Conservation (phyloP, 2,888 invertebrate genomes). For the Cephus rjabovi region DNA sequence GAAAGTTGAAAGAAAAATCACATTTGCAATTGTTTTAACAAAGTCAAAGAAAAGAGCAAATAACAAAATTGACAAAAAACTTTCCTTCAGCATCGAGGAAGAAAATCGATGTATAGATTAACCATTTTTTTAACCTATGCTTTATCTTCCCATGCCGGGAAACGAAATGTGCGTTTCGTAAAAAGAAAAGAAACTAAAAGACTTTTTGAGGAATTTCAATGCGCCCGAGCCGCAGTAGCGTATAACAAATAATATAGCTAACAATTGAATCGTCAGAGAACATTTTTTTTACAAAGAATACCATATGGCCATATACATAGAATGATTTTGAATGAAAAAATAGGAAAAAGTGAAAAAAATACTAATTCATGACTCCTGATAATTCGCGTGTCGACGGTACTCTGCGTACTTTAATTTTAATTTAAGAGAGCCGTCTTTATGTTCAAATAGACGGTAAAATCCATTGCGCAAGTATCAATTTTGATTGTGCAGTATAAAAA, state of each 20-base stretch:
- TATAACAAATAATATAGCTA: slow-evolving; percentile 2
- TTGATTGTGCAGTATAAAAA: neutral
- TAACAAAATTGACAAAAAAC: too few species aligned
- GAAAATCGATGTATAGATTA: too few species aligned
- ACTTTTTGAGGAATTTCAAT: slow-evolving; percentile 4
- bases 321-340: slow-evolving; percentile 7
- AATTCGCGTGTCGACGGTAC: neutral
- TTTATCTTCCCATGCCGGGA: neutral
- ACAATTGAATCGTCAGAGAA: neutral
- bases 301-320: neutral
- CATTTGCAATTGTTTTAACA: neutral
- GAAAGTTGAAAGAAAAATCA: neutral
- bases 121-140: neutral
- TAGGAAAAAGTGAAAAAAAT: neutral
- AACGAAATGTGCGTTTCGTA: neutral
- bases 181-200: neutral
- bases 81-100: too few species aligned
- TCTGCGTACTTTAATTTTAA: neutral
- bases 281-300: slow-evolving; percentile 2
- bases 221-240: neutral
- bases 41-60: neutral
- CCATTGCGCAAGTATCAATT: neutral
- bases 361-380: neutral
- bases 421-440: neutral
- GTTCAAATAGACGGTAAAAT: neutral